These are phyloP conservation scores for Eristalinus aeneus DNA, from an alignment of 2,888 invertebrate species.

Conservation along the genomic window DNA sequence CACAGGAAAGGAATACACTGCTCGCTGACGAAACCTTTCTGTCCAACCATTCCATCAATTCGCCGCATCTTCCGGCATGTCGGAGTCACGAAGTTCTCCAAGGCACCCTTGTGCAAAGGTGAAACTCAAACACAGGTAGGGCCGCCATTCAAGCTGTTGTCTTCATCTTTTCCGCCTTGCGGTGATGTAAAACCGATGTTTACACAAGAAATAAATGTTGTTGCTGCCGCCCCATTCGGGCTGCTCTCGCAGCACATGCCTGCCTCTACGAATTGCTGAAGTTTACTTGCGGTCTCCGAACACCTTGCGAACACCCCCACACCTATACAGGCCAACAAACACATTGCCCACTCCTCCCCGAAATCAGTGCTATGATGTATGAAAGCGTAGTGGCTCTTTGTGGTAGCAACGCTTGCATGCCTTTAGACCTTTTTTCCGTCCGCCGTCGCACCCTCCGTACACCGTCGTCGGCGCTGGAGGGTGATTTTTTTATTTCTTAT, in stretches of 20 bases:
- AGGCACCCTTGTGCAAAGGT: background rate
- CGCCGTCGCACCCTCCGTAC: background rate
- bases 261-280: background rate
- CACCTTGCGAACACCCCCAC: background rate
- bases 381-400: conserved; percentile 31
- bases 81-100: background rate
- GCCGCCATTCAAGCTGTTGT: conserved; percentile 3
- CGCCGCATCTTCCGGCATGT: background rate
- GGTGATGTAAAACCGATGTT: conserved; percentile 55
- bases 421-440: conserved; percentile 19
- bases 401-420: conserved; percentile 30
- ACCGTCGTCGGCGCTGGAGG: background rate
- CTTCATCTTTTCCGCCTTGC: conserved; percentile 14
- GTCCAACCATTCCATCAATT: background rate
- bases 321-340: background rate
- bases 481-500: conserved; percentile 15
- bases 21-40: too few relatives aligned
- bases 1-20: too few relatives aligned
- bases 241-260: background rate
- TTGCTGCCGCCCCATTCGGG: conserved; percentile 17
- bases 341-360: background rate
- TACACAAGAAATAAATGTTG: conserved; percentile 55
- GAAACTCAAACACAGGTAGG: background rate
- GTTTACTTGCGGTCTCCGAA: conserved; percentile 18
- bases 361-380: conserved; percentile 26